Conservation (phyloP, 2,797 vertebrate species). For the Nannoperca obscura region DNA sequence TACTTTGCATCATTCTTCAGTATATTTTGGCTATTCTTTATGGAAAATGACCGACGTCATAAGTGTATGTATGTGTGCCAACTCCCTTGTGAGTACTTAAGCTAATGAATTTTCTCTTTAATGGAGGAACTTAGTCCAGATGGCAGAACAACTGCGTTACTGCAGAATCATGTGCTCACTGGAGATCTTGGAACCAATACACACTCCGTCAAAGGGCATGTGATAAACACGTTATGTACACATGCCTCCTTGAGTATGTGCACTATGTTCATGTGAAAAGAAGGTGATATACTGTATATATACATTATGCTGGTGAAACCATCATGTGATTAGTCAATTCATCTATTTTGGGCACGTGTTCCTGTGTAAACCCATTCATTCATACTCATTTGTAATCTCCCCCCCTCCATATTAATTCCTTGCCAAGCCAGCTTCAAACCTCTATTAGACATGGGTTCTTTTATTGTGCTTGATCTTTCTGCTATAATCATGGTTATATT, state of each 20-base stretch:
- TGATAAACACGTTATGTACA: conserved; percentile 9
- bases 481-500: not conserved
- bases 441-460: not conserved
- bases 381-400: conserved; percentile 5
- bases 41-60: conserved; percentile 51
- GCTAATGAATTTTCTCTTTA: conserved; percentile 76
- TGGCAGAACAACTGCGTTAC: conserved; percentile 45
- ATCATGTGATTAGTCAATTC: not conserved
- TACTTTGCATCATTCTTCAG: conserved; percentile 38
- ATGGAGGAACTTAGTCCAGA: conserved; percentile 64
- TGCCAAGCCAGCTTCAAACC: not conserved
- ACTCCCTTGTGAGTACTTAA: conserved; percentile 69
- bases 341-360: conserved; percentile 11
- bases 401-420: conserved; percentile 4
- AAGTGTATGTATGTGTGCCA: conserved; percentile 47
- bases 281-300: not conserved
- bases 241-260: conserved; percentile 4
- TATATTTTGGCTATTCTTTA: conserved; percentile 56
- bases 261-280: conserved; percentile 16
- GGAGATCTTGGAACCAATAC: conserved; percentile 19
- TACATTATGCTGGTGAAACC: not conserved
- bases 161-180: conserved; percentile 42
- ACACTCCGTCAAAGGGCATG: conserved; percentile 15
- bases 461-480: conserved; percentile 21
- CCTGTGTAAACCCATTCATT: not conserved